Evolutionary conservation across 2,113 vertebrate species (phyloP), one percentile per base, ranked within the genome.

Genomic region (Gallinago paraguaiae): DNA sequence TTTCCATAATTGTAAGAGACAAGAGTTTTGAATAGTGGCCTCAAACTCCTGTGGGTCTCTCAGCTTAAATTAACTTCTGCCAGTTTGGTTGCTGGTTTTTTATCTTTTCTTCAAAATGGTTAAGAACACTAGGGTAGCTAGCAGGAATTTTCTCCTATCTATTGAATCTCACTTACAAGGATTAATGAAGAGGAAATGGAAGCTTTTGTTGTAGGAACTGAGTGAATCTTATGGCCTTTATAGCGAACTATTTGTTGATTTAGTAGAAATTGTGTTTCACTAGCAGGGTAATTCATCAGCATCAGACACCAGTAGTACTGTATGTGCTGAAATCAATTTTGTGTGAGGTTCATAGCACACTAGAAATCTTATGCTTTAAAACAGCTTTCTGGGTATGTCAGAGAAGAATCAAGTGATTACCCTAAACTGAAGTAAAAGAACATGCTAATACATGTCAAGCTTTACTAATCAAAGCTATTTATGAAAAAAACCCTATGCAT

Each of bases 241-340:
- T 94, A 97, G 95, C 82, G 96, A 97, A 97, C 95, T 97, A 93
- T 98, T 98, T 97, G 97, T 98, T 98, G 97, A 97, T 98, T 98
- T 97, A 97, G 96, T 96, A 94, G 97, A 98, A 97, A 98, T 96
- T 97, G 96, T 96, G 93, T 97, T 98, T 97, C 95, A 75, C 92
- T 93, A 97, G 93, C 86, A 96, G 93, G 67, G 88, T 92, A 93
- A 98, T 98, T 98, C 94, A 97, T 98, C 97, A 98, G 91, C 69
- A 93, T 93, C 90, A 97, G 92, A 89, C 95, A 96, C 72, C 91
- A 93, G 90, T 65, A 87, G 86, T 95, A 91, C 86, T 68, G 69
- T 75, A 78, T 88, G 92, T 93, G 86, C 93, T 84, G 97, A 98
- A 98, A 97, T 97, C 97, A 97, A 97, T 98, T 97, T 97, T 97